phyloP scores from a whole-genome alignment of 2,888 invertebrate genomes.

The Lordiphosa fenestrarum region DNA sequence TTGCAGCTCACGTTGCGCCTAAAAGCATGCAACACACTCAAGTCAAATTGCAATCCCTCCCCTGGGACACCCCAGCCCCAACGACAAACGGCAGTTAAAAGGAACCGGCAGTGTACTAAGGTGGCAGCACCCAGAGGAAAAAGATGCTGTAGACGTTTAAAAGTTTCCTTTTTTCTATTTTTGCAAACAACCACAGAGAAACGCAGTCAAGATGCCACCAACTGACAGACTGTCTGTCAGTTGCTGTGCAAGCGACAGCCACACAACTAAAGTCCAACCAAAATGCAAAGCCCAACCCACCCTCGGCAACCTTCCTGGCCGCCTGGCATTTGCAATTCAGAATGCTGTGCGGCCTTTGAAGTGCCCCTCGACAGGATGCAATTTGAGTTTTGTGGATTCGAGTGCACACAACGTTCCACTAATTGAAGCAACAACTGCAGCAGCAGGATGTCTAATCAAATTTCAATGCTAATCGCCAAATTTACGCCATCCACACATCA shows the following conservation, averaged over 20 bases:
- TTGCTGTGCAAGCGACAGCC: slow-evolving; percentile 11
- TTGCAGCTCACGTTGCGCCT: slow-evolving; percentile 64
- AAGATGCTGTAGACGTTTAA: slow-evolving; percentile 18
- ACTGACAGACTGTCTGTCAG: slow-evolving; percentile 10
- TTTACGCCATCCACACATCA: slow-evolving; percentile 41
- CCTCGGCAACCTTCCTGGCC: slow-evolving; percentile 17
- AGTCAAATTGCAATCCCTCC: slow-evolving; percentile 59
- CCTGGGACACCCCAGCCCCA: slow-evolving; percentile 44
- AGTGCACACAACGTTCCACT: slow-evolving; percentile 53
- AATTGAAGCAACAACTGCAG: slow-evolving; percentile 55
- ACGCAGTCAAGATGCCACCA: slow-evolving; percentile 12
- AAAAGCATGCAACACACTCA: slow-evolving; percentile 67
- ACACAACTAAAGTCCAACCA: slow-evolving; percentile 31
- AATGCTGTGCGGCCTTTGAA: slow-evolving; percentile 41
- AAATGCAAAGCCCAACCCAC: neutral
- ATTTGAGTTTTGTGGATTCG: slow-evolving; percentile 42
- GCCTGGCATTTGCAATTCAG: slow-evolving; percentile 63
- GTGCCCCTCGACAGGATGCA: slow-evolving; percentile 25
- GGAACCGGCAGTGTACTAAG: slow-evolving; percentile 30
- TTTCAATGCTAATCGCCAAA: slow-evolving; percentile 45
- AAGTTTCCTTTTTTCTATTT: slow-evolving; percentile 14
- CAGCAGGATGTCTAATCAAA: slow-evolving; percentile 37
- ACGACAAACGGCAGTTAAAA: slow-evolving; percentile 66
- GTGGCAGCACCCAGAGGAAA: slow-evolving; percentile 6
- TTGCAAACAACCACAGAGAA: neutral